Conservation (phyloP, 2,797 vertebrate species). For the Crenichthys baileyi region DNA sequence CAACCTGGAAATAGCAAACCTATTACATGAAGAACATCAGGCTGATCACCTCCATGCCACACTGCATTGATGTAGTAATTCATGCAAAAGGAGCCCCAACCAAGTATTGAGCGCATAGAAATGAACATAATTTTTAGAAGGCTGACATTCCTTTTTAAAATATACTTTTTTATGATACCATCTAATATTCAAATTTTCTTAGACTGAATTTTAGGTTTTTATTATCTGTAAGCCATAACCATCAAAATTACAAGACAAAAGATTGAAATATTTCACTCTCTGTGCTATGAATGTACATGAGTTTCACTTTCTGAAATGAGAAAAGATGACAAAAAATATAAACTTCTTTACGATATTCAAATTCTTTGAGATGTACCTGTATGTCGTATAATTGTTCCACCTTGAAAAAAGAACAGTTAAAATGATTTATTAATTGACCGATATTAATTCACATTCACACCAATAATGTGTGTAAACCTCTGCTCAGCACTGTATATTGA, state of each 20-base stretch:
- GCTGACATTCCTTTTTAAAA: too few relatives aligned
- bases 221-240: too few relatives aligned
- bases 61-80: too few relatives aligned
- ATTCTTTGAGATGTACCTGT: not conserved
- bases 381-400: not conserved
- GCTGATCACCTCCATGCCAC: too few relatives aligned
- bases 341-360: not conserved
- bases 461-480: not conserved
- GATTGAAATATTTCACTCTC: not conserved
- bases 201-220: too few relatives aligned
- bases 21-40: too few relatives aligned
- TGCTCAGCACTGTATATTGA: constrained; percentile 4
- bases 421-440: not conserved
- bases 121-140: too few relatives aligned
- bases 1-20: too few relatives aligned
- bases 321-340: not conserved
- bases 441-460: not conserved
- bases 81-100: too few relatives aligned
- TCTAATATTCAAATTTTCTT: too few relatives aligned
- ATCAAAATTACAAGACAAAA: not conserved
- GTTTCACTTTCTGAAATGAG: not conserved
- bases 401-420: not conserved
- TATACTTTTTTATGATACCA: too few relatives aligned
- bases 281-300: not conserved
- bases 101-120: too few relatives aligned